Conservation (phyloP, 2,888 invertebrate species). For the Iselma pallidipennis region DNA sequence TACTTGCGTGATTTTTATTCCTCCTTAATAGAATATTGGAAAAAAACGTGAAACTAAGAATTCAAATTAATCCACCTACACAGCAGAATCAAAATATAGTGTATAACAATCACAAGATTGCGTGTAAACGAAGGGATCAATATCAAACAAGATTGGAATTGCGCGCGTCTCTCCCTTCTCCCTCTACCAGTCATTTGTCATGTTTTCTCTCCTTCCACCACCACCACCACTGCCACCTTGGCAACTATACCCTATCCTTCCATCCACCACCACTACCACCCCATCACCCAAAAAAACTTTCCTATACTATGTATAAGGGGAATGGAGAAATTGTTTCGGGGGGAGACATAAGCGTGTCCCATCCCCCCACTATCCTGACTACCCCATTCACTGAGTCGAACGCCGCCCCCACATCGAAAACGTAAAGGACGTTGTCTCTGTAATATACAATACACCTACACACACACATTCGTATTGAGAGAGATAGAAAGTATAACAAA, state of each 20-base stretch:
- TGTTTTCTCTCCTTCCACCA: neutral
- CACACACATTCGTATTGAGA: neutral
- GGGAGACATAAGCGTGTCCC: neutral
- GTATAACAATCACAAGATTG: slow-evolving; percentile 18
- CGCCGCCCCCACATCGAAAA: neutral
- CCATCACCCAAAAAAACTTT: too few relatives aligned
- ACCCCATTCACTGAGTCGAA: neutral
- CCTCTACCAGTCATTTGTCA: slow-evolving; percentile 20
- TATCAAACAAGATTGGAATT: slow-evolving; percentile 24
- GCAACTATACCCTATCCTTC: too few relatives aligned
- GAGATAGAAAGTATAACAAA: slow-evolving; percentile 3
- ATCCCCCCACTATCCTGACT: neutral
- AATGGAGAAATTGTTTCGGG: neutral
- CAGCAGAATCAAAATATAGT: neutral
- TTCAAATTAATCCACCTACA: slow-evolving; percentile 14
- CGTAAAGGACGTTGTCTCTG: neutral
- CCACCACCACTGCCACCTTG: neutral
- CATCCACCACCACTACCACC: neutral
- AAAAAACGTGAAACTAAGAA: neutral
- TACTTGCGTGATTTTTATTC: too few relatives aligned
- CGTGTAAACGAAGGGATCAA: slow-evolving; percentile 21
- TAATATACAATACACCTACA: neutral
- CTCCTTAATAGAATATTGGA: too few relatives aligned
- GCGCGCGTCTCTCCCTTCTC: slow-evolving; percentile 18
- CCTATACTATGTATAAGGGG: too few relatives aligned